Evolutionary conservation across 2,888 invertebrate genomes (phyloP).

Genomic region (Nomada fabriciana): DNA sequence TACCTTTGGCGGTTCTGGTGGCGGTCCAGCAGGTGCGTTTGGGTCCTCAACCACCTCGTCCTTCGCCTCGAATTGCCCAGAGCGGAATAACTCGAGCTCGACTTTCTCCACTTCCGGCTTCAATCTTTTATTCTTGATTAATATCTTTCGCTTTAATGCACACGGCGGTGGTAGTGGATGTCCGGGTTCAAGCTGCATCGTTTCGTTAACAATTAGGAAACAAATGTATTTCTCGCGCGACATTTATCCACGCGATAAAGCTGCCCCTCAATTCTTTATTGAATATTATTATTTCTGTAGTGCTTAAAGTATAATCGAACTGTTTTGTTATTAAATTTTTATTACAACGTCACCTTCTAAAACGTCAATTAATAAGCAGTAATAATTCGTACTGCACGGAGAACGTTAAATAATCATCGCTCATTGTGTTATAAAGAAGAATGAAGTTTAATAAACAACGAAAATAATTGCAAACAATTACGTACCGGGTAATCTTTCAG

Average conservation of each 20-base stretch:
- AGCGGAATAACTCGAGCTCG: conserved; percentile 85
- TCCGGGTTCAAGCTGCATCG: conserved; percentile 86
- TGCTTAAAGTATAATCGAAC: no score
- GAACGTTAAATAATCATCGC: no score
- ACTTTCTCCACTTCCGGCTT: conserved; percentile 90
- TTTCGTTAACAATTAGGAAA: conserved; percentile 36
- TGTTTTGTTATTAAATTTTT: no score
- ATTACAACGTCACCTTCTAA: no score
- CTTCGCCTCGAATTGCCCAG: conserved; percentile 86
- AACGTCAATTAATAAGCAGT: no score
- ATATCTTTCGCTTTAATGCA: conserved; percentile 88
- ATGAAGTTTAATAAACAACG: no score
- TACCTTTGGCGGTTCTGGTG: conserved; percentile 78
- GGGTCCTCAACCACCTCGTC: conserved; percentile 86
- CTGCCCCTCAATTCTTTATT: conserved; percentile 1
- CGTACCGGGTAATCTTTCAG: conserved; percentile 87
- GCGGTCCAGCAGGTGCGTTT: conserved; percentile 81
- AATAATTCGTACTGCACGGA: no score
- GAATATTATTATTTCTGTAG: no score
- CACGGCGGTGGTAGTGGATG: conserved; percentile 88
- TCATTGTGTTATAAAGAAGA: no score
- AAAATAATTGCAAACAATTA: not conserved
- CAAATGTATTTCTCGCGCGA: conserved; percentile 16
- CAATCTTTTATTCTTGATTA: conserved; percentile 89
- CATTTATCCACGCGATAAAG: conserved; percentile 9